Evolutionary conservation across 2,113 vertebrate genomes (phyloP).

Genomic region (Cyprinodon variegatus): DNA sequence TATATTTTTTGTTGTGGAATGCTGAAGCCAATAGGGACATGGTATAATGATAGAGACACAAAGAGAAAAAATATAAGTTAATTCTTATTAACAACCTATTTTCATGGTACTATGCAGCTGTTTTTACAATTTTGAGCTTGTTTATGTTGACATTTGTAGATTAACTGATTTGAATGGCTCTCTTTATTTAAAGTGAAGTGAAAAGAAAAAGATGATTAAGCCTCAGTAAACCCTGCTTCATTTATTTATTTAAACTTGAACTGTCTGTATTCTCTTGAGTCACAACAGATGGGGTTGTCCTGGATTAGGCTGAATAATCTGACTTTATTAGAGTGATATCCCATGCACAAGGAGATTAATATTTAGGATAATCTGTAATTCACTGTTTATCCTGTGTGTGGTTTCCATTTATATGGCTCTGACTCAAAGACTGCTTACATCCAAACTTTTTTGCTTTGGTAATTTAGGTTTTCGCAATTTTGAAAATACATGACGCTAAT

Average conservation of each 20-base stretch:
- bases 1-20: no score
- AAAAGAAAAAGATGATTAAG: neutral
- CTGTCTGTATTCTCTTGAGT: slow-evolving; percentile 9
- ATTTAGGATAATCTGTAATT: slow-evolving; percentile 31
- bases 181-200: neutral
- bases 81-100: no score
- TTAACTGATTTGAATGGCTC: neutral
- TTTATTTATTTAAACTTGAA: neutral
- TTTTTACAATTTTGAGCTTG: no score
- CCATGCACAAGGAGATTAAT: slow-evolving; percentile 24
- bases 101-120: no score
- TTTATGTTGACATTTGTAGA: no score
- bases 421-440: slow-evolving; percentile 9
- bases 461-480: no score
- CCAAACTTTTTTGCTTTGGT: neutral
- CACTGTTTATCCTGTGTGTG: slow-evolving; percentile 10
- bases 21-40: no score
- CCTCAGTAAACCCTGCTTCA: neutral
- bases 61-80: no score
- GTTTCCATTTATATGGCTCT: slow-evolving; percentile 10
- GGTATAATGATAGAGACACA: no score
- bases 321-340: slow-evolving; percentile 40
- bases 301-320: slow-evolving; percentile 41
- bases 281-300: slow-evolving; percentile 38
- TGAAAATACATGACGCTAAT: neutral